A percentile compares a stretch with the other conserved stretches of the same genome.
These are phyloP conservation scores for Sycophila sp. DNA, from an alignment of 1,140 invertebrate genomes.

Conservation along the genomic window DNA sequence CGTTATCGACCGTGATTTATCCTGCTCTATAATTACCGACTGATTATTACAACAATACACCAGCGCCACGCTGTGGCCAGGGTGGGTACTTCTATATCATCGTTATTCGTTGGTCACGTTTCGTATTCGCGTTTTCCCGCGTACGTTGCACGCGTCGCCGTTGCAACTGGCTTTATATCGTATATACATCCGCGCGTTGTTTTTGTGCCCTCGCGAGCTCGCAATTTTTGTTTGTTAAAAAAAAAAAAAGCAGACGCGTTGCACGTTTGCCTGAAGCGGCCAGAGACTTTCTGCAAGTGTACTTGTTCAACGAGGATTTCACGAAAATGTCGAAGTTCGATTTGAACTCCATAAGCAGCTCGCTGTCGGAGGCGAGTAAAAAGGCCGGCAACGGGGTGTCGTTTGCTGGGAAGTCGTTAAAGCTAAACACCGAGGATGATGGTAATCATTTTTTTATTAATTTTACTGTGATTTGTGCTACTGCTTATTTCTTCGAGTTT, in stretches of 20 bases:
- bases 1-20: no score
- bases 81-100: no score
- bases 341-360: slow-evolving; percentile 52
- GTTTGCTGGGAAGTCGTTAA: slow-evolving; percentile 75
- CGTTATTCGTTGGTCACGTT: no score
- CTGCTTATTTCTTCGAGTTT: not conserved
- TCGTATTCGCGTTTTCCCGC: slow-evolving; percentile 26
- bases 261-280: not conserved
- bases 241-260: not conserved
- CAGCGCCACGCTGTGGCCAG: no score
- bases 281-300: no score
- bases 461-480: no score
- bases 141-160: not conserved
- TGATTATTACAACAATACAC: no score
- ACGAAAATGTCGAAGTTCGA: slow-evolving; percentile 56
- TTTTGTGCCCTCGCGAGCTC: not conserved
- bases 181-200: not conserved
- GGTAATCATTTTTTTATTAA: slow-evolving; percentile 63
- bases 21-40: no score
- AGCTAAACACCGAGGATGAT: slow-evolving; percentile 74
- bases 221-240: not conserved
- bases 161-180: slow-evolving; percentile 9
- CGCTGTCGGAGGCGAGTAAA: slow-evolving; percentile 48
- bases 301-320: no score
- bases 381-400: slow-evolving; percentile 64